A percentile compares a stretch with the other conserved stretches of the same genome.
These are phyloP conservation scores for Neomorphus geoffroyi DNA, from an alignment of 2,797 vertebrate species.

Conservation along the genomic window DNA sequence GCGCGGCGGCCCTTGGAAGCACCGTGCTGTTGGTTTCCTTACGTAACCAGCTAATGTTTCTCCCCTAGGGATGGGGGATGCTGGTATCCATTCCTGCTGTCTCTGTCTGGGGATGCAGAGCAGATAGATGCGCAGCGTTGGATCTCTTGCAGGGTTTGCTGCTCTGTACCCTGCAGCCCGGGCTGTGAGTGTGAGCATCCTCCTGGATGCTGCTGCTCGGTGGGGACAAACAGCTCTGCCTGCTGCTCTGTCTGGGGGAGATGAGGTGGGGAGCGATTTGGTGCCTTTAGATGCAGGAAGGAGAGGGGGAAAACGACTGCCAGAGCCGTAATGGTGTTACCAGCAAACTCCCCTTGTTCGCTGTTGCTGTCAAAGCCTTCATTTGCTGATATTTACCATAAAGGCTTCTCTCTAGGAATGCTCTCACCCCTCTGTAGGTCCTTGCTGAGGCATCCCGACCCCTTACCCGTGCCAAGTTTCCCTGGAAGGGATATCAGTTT, in stretches of 20 bases:
- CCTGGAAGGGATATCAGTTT: neutral
- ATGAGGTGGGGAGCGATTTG: neutral
- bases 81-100: slow-evolving; percentile 9
- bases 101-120: neutral
- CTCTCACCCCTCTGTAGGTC: neutral
- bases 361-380: neutral
- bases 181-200: neutral
- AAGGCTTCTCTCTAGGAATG: neutral
- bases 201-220: neutral
- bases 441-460: neutral
- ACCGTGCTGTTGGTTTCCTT: neutral
- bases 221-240: neutral
- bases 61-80: neutral
- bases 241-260: neutral
- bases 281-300: neutral
- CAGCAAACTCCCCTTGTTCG: neutral
- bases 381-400: neutral
- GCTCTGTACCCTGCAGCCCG: accelerated
- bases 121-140: neutral
- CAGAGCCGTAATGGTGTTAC: neutral
- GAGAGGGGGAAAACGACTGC: neutral
- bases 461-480: neutral
- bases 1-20: neutral
- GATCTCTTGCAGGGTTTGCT: neutral
- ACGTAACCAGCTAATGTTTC: slow-evolving; percentile 22